Evolutionary conservation across 2,113 vertebrate genomes (phyloP).

Genomic region (Felis chaus): DNA sequence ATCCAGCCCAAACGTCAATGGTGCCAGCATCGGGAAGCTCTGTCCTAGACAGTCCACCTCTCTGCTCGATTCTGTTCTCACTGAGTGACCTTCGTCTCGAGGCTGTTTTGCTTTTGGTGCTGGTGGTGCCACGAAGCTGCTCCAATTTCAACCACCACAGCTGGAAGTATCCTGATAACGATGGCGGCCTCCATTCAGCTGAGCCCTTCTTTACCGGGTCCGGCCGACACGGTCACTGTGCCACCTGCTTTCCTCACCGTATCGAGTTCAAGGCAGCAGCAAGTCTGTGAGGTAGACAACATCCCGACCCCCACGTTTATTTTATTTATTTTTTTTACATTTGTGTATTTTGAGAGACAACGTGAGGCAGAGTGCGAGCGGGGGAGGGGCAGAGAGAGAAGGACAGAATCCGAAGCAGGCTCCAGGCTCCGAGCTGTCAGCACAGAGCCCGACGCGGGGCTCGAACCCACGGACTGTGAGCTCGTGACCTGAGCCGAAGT

Average conservation of each 20-base stretch:
- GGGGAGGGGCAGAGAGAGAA: too few species aligned
- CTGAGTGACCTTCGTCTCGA: not conserved
- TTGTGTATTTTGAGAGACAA: too few species aligned
- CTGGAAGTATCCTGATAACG: too few species aligned
- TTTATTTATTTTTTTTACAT: too few species aligned
- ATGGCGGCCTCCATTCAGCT: accelerated
- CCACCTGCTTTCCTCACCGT: accelerated
- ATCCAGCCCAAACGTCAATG: accelerated
- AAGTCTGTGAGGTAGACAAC: accelerated
- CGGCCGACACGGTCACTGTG: accelerated
- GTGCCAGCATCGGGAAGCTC: not conserved
- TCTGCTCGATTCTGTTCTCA: not conserved
- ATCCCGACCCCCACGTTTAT: accelerated
- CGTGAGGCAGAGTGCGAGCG: too few species aligned
- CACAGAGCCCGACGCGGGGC: too few species aligned
- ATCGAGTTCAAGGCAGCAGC: accelerated
- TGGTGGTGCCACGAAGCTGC: not conserved
- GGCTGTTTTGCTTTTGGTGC: not conserved
- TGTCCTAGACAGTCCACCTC: accelerated
- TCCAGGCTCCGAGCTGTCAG: too few species aligned
- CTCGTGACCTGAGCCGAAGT: too few species aligned
- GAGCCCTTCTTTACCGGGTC: accelerated
- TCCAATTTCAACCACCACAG: not conserved
- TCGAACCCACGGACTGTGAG: too few species aligned
- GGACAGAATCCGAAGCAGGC: too few species aligned